Conservation (phyloP, 2,113 vertebrate genomes). For the Phylloscopus trochilus region DNA sequence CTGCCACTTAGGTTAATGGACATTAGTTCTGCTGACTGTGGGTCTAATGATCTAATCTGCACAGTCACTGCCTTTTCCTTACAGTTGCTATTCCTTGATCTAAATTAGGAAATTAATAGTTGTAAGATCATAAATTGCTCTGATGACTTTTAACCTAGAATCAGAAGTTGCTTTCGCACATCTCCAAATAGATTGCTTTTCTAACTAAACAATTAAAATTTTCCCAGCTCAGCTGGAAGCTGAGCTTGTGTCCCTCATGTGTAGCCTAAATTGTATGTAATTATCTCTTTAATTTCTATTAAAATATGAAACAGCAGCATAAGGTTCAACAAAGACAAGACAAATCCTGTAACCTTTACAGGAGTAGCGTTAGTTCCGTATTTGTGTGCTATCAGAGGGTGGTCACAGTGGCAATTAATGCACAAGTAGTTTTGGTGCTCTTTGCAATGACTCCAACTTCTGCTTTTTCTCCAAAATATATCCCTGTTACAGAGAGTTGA, state of each 20-base stretch:
- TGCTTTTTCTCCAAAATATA: not conserved
- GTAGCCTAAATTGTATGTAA: slow-evolving; percentile 15
- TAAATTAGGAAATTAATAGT: slow-evolving; percentile 50
- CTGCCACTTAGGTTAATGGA: slow-evolving; percentile 20
- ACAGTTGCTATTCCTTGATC: slow-evolving; percentile 19
- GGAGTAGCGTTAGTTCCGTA: not conserved
- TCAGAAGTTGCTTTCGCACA: slow-evolving; percentile 18
- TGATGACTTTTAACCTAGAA: slow-evolving; percentile 42
- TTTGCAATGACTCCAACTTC: not conserved
- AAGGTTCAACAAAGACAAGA: not conserved
- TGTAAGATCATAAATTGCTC: slow-evolving; percentile 39
- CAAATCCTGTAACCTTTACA: not conserved
- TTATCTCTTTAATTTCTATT: slow-evolving; percentile 36
- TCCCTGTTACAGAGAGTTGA: not conserved
- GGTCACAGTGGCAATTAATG: not conserved
- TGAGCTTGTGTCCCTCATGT: not conserved
- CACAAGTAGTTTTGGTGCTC: not conserved
- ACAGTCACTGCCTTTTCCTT: slow-evolving; percentile 19
- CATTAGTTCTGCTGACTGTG: slow-evolving; percentile 40
- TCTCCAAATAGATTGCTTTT: slow-evolving; percentile 16
- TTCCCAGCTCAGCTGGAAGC: slow-evolving; percentile 25
- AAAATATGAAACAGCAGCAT: not conserved
- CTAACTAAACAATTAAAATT: slow-evolving; percentile 49
- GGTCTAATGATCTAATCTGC: slow-evolving; percentile 33
- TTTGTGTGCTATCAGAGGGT: not conserved